Evolutionary conservation across 2,888 invertebrate genomes (phyloP).

Genomic region (Serrognathus titanus): DNA sequence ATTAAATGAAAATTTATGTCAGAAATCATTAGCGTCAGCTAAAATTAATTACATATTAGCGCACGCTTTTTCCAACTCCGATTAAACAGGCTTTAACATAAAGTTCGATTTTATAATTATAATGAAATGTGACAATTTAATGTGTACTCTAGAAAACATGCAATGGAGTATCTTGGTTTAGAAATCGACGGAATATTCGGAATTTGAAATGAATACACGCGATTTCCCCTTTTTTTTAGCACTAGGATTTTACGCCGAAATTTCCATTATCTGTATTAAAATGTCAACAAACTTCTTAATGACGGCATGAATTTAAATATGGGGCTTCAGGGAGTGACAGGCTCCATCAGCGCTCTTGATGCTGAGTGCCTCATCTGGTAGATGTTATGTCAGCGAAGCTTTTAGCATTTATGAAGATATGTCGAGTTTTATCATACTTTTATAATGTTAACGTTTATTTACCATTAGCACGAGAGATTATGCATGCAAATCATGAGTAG

Average conservation of each 20-base stretch:
- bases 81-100: too few species aligned
- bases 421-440: background rate
- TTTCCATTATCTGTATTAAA: slow-evolving; percentile 1
- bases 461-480: background rate
- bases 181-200: background rate
- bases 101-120: too few species aligned
- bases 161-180: too few species aligned
- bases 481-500: background rate
- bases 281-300: background rate
- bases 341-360: background rate
- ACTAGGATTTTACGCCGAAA: background rate
- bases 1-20: too few species aligned
- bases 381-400: background rate
- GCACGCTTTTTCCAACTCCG: too few species aligned
- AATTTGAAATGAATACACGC: background rate
- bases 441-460: background rate
- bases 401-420: background rate
- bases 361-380: slow-evolving; percentile 1
- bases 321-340: background rate
- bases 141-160: too few species aligned
- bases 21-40: too few species aligned
- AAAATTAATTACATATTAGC: too few species aligned
- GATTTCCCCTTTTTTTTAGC: background rate
- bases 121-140: too few species aligned
- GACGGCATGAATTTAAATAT: background rate